Evolutionary conservation across 1,140 invertebrate species (phyloP).

Genomic region (Panagrolaimus sp.): DNA sequence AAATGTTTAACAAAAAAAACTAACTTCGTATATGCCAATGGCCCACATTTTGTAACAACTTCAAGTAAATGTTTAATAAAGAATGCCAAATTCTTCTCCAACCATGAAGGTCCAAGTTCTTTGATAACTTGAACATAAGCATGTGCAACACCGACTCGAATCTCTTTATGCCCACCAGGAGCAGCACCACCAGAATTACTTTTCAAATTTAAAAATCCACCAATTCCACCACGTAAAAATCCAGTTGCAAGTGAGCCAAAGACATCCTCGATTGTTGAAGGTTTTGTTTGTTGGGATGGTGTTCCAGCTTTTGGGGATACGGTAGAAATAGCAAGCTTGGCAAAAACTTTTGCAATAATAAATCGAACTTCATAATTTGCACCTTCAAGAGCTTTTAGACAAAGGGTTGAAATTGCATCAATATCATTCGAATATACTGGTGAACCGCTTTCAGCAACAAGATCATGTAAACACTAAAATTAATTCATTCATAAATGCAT

Average conservation of each 20-base stretch:
- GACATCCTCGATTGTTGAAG: conserved; percentile 82
- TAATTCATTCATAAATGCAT: conserved; percentile 20
- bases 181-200: conserved; percentile 84
- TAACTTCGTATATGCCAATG: conserved; percentile 45
- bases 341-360: conserved; percentile 81
- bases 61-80: conserved; percentile 84
- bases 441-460: conserved; percentile 72
- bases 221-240: conserved; percentile 84
- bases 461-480: conserved; percentile 74
- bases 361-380: conserved; percentile 90
- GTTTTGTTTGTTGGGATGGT: conserved; percentile 23
- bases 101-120: conserved; percentile 83
- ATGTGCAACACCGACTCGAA: conserved; percentile 78
- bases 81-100: conserved; percentile 80
- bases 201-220: conserved; percentile 74
- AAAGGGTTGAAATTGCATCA: conserved; percentile 79
- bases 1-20: conserved; percentile 22
- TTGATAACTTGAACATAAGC: conserved; percentile 87
- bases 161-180: conserved; percentile 92
- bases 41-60: conserved; percentile 68
- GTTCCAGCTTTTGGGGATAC: conserved; percentile 67
- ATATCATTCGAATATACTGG: conserved; percentile 83
- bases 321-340: conserved; percentile 67
- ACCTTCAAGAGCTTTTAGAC: conserved; percentile 82
- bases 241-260: conserved; percentile 85